Evolutionary conservation across 2,113 vertebrate species (phyloP), one percentile per base, ranked within the genome.

Genomic region (Chaetodon auriga): DNA sequence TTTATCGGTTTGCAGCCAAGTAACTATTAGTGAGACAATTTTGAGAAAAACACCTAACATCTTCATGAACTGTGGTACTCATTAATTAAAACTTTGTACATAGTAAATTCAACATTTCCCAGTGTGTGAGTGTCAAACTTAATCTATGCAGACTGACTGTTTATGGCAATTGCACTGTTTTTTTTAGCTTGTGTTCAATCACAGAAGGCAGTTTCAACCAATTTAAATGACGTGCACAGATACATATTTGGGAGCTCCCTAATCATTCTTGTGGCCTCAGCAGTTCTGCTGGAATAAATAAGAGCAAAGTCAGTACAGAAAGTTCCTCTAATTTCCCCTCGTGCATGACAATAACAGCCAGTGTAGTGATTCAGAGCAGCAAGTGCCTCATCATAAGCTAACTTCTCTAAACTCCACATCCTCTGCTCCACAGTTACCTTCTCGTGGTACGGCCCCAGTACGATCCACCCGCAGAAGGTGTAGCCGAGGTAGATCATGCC

Each of bases 401-500:
- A 57, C 19, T 38, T 87, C 43, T 61, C 25, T n/a, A 13, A 71
- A 45, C 35, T n/a, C 58, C 2, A 23, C 16, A 15, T 45, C 3
- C 16, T 45, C 41, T 0, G 46, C 51, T 46, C 53, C 23, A 70
- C 14, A 23, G 9, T 82, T 93, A 99, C 98, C 97, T 99, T 99
- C 76, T 98, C 96, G 9, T 99, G 98, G 74, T 99, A 99, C 0
- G 98, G 98, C 14, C 98, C 98, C 48, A 99, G 89, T 25, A 99
- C 98, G 13, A 99, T 98, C 98, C 98, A 99, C 0, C 98, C 98
- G 43, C 98, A 99, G 94, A 99, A 99, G 0, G 96, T 99, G 88
- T 99, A 99, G 16, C 98, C 98, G 7, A 99, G 96, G 72, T 99
- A 99, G 84, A 99, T 99, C 98, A 99, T 99, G 3, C 98, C 97